A percentile compares a stretch with the other conserved stretches of the same genome.
phyloP scores from a whole-genome alignment of 1,140 invertebrate genomes.

The Fopius arisanus region DNA sequence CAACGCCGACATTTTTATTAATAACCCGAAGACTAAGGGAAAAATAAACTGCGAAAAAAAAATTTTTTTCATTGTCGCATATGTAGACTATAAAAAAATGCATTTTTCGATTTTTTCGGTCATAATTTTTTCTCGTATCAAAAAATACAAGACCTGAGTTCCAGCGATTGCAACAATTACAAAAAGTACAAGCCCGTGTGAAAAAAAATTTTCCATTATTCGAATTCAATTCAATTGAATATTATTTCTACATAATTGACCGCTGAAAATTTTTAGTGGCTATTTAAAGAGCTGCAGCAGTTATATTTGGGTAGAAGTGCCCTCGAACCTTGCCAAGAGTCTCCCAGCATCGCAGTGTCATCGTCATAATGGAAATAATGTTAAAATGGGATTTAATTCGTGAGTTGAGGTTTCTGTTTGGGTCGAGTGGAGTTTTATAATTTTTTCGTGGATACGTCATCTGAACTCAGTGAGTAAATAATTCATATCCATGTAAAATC shows the following conservation, averaged over 20 bases:
- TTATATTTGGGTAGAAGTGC: conserved; percentile 2
- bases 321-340: conserved; percentile 3
- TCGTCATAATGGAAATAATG: background rate
- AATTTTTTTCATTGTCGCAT: too few species aligned
- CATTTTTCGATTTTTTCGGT: too few species aligned
- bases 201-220: too few species aligned
- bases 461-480: background rate
- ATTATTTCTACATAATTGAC: background rate
- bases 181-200: too few species aligned
- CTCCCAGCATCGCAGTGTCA: background rate
- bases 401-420: background rate
- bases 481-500: background rate
- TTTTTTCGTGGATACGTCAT: background rate
- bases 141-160: too few species aligned
- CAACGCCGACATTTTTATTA: background rate
- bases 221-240: background rate
- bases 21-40: background rate
- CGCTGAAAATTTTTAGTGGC: background rate
- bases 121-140: too few species aligned
- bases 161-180: too few species aligned
- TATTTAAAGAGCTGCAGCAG: conserved; percentile 6
- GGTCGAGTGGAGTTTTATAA: background rate
- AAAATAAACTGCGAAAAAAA: too few species aligned
- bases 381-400: background rate
- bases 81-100: too few species aligned